A percentile compares a stretch with the other conserved stretches of the same genome.
Conservation (phyloP, 2,888 invertebrate genomes). For the Falcaria lacertinaria region DNA sequence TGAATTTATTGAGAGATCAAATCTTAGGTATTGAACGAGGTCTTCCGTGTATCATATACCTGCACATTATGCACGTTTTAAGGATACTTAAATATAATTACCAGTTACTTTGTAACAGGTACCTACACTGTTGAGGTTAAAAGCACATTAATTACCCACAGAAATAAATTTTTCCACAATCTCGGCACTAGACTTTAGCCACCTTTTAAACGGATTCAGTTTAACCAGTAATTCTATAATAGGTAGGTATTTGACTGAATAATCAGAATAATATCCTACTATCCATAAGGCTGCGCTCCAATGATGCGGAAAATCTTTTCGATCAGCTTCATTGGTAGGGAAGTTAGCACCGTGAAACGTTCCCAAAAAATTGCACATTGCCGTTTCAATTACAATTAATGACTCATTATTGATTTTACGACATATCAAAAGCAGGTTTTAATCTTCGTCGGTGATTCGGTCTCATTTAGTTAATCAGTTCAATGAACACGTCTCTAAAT, state of each 20-base stretch:
- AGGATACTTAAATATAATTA: conserved; percentile 16
- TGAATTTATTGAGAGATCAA: conserved; percentile 16
- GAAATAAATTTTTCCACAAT: background rate
- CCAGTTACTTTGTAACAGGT: conserved; percentile 9
- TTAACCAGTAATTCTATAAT: conserved; percentile 9
- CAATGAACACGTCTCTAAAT: conserved; percentile 27
- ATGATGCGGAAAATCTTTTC: conserved; percentile 25
- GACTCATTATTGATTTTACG: background rate
- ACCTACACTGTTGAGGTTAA: conserved; percentile 2
- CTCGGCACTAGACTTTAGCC: background rate
- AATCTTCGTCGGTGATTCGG: background rate
- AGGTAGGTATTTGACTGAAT: conserved; percentile 11
- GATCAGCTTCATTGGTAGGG: conserved; percentile 17
- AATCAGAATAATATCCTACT: conserved; percentile 7
- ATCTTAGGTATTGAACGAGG: conserved; percentile 16
- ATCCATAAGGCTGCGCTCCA: conserved; percentile 21
- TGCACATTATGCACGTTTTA: conserved; percentile 10
- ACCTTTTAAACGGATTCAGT: background rate
- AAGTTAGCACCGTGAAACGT: conserved; percentile 13
- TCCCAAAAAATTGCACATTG: background rate
- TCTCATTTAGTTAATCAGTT: conserved; percentile 16
- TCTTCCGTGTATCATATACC: conserved; percentile 20
- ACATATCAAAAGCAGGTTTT: background rate
- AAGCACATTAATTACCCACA: background rate
- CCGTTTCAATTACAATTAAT: no score